Conservation (phyloP, 2,797 vertebrate genomes). For the Brachyrhaphis roseni region DNA sequence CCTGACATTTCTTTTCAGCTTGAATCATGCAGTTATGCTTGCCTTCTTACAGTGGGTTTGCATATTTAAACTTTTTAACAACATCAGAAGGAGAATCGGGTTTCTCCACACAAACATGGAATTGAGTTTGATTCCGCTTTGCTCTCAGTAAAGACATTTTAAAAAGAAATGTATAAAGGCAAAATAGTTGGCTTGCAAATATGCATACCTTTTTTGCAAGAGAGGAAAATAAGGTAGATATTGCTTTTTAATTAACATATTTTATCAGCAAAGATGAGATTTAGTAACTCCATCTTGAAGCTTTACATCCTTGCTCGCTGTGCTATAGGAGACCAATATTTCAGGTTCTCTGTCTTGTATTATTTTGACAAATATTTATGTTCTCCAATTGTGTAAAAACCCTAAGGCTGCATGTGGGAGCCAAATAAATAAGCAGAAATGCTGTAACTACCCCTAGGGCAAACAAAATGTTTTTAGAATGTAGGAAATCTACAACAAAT, state of each 20-base stretch:
- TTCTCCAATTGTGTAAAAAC: neutral
- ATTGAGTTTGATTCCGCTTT: neutral
- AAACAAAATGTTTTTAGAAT: slow-evolving; percentile 25
- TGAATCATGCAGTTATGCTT: slow-evolving; percentile 1
- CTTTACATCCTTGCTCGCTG: neutral
- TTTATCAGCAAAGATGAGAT: neutral
- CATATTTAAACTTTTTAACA: neutral
- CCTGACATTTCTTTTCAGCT: slow-evolving; percentile 4
- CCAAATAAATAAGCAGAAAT: slow-evolving; percentile 11
- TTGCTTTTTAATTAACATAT: neutral
- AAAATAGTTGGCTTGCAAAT: neutral
- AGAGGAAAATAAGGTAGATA: neutral
- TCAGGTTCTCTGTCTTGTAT: slow-evolving; percentile 10
- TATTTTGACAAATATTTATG: slow-evolving; percentile 23
- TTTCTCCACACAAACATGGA: neutral
- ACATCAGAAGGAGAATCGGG: neutral
- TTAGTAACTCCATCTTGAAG: neutral
- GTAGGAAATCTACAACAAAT: slow-evolving; percentile 15
- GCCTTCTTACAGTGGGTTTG: slow-evolving; percentile 19
- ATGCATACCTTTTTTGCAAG: neutral
- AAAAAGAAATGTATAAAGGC: neutral
- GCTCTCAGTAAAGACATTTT: neutral
- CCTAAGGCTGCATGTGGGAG: neutral
- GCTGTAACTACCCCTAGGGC: slow-evolving; percentile 9
- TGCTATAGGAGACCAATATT: neutral